Evolutionary conservation across 2,797 vertebrate species (phyloP), one percentile per base, ranked within the genome.

Genomic region (Anniella stebbinsi): DNA sequence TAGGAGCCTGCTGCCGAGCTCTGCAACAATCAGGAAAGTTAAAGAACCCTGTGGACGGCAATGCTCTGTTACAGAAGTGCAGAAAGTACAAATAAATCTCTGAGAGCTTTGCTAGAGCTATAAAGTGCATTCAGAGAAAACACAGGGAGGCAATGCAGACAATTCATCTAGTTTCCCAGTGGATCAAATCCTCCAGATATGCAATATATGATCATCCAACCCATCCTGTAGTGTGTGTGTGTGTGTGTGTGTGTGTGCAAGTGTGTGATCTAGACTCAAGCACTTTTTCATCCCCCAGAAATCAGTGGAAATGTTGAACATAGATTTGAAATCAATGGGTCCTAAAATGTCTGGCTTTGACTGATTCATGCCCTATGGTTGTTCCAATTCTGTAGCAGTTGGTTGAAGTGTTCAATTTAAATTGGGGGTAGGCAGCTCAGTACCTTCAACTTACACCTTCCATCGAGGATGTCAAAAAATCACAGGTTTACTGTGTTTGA

Each of bases 1-100:
- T 87, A 60, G 28, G 28, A 90, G 82, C 86, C 67, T 87, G 18
- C 60, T 87, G 21, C 80, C 86, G 88, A 38, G 5, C 87, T 92
- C 87, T 90, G 66, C 87, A 85, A 88, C 48, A 67, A 33, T 67
- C 84, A 85, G 72, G 87, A 86, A 88, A 84, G 57, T 83, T 91
- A 80, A 69, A 89, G 69, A 88, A 91, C 67, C 36, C 28, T 86
- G 0, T 0, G 4, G 54, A 3, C 88, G 88, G 15, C n/a, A 88
- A 0, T 23, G 2, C 54, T 69, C 7, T 48, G 78, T 48, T 69
- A 81, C 13, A 51, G 78, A 0, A 15, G 41, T 89, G 70, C 60
- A 86, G 86, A 30, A 82, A 57, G 33, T 0, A 13, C 57, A 87
- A 75, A 67, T 86, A 90, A 13, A 88, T 13, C 10, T 88, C 90